phyloP scores from a whole-genome alignment of 23 tunicate species.

The Oikopleura albicans region DNA sequence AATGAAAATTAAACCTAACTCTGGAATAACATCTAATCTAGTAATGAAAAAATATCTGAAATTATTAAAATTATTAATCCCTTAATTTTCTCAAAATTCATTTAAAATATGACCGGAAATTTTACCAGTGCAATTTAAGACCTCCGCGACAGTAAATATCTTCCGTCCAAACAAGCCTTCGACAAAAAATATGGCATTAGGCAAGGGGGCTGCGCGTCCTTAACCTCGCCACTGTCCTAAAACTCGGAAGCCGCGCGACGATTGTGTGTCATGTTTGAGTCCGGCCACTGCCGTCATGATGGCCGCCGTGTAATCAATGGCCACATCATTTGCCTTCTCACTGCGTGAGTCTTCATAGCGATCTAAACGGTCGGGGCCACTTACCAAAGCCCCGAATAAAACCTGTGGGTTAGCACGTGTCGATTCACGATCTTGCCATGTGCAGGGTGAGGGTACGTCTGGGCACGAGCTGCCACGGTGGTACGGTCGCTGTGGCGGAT shows the following conservation, averaged over 20 bases:
- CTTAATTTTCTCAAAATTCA: no score
- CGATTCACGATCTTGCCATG: constrained; percentile 34
- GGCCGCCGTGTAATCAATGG: constrained; percentile 60
- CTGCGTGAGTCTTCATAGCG: constrained; percentile 23
- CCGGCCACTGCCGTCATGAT: constrained; percentile 69
- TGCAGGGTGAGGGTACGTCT: constrained; percentile 40
- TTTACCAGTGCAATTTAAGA: no score
- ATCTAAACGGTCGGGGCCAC: constrained; percentile 51
- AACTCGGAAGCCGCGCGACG: background rate
- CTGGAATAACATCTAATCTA: no score
- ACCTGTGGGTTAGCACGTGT: constrained; percentile 44
- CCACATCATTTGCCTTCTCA: constrained; percentile 25
- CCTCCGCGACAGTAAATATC: no score
- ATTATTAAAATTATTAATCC: no score
- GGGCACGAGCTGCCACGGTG: constrained; percentile 90
- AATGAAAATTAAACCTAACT: no score
- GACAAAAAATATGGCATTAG: no score
- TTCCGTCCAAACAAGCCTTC: no score
- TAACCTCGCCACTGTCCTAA: background rate
- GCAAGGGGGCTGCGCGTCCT: no score
- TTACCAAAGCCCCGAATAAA: constrained; percentile 61
- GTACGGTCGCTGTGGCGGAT: constrained; percentile 48
- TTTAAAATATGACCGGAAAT: no score
- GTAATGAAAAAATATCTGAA: no score
- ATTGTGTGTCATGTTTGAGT: background rate